Evolutionary conservation across 2,888 invertebrate genomes (phyloP).

Genomic region (Mythimna vitellina): DNA sequence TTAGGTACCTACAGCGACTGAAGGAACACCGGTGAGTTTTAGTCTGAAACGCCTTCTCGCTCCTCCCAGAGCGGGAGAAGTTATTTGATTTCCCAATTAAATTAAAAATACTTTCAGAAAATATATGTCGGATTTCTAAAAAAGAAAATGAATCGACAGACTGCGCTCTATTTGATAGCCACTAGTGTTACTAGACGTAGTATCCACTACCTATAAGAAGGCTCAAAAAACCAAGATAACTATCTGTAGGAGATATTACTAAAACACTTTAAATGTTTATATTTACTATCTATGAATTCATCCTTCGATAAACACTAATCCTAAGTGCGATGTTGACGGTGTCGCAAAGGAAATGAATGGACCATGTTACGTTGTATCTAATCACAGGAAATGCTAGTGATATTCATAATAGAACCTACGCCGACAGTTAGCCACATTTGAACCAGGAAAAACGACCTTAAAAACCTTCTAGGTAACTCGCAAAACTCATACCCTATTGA

Average conservation of each 20-base stretch:
- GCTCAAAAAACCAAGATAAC: conserved; percentile 3
- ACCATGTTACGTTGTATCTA: neutral
- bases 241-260: conserved; percentile 30
- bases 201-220: neutral
- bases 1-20: too few species aligned
- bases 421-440: neutral
- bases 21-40: too few species aligned
- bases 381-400: neutral
- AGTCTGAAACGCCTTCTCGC: too few species aligned
- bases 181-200: conserved; percentile 1
- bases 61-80: too few species aligned
- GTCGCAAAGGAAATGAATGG: conserved; percentile 9
- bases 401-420: neutral
- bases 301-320: conserved; percentile 25
- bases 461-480: too few species aligned
- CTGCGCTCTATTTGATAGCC: neutral
- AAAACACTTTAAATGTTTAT: conserved; percentile 42
- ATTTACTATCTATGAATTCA: conserved; percentile 23
- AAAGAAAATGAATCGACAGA: neutral
- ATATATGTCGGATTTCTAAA: neutral
- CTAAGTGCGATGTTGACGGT: conserved; percentile 19
- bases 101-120: too few species aligned
- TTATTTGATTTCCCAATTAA: too few species aligned
- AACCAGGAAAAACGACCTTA: neutral
- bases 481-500: too few species aligned